phyloP scores from a whole-genome alignment of 2,797 vertebrate genomes.

The Mormyrops boulengeri region DNA sequence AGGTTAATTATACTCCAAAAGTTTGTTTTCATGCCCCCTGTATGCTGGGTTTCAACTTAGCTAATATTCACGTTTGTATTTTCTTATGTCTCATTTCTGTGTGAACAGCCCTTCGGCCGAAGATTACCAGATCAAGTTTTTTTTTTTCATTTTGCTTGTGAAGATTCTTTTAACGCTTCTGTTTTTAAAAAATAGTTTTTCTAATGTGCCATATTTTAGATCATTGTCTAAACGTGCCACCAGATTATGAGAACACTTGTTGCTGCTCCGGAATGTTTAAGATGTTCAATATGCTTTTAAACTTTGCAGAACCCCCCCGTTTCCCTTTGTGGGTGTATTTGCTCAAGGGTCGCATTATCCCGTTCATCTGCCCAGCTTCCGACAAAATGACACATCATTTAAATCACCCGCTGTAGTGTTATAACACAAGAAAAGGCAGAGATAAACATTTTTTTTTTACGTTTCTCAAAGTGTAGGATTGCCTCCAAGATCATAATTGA shows the following conservation, averaged over 20 bases:
- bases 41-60: not conserved
- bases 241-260: conserved; percentile 3
- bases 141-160: not conserved
- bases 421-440: not conserved
- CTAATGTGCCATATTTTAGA: conserved; percentile 2
- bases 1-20: conserved; percentile 17
- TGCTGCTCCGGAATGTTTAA: conserved; percentile 16
- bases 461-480: not conserved
- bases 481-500: not conserved
- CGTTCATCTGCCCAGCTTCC: not conserved
- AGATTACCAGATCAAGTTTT: not conserved
- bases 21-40: not conserved
- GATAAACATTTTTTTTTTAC: not conserved
- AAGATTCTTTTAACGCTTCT: not conserved
- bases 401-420: not conserved
- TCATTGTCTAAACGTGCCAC: not conserved
- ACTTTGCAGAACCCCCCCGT: not conserved
- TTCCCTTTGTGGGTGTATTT: not conserved
- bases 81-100: not conserved
- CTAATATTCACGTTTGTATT: not conserved
- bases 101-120: not conserved
- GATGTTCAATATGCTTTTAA: not conserved
- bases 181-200: not conserved
- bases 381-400: not conserved
- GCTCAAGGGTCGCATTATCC: not conserved